Conservation (phyloP, 2,888 invertebrate genomes). For the Agonopterix heracliana region DNA sequence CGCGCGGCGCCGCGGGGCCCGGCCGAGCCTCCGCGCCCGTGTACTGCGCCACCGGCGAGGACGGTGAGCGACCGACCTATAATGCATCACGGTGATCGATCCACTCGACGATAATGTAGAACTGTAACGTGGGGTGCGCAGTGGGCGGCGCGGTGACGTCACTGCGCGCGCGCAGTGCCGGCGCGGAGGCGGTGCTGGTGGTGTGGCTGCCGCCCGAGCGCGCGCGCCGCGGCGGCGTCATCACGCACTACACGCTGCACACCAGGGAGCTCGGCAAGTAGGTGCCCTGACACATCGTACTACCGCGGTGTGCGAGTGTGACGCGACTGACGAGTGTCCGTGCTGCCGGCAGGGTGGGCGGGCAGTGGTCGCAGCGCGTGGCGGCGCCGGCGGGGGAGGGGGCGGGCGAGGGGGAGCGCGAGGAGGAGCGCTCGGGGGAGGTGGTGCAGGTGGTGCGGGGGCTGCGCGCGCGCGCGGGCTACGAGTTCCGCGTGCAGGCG, state of each 20-base stretch:
- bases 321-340: neutral
- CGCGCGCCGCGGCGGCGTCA: constrained; percentile 78
- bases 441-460: constrained; percentile 79
- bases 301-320: neutral
- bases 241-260: constrained; percentile 83
- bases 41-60: constrained; percentile 78
- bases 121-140: too few species aligned
- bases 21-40: constrained; percentile 83
- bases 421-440: constrained; percentile 31
- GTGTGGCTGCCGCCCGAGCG: constrained; percentile 77
- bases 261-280: constrained; percentile 80
- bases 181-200: constrained; percentile 79
- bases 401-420: constrained; percentile 6
- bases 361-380: constrained; percentile 57
- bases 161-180: constrained; percentile 65
- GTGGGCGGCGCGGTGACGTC: neutral
- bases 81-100: neutral
- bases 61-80: neutral
- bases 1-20: constrained; percentile 90
- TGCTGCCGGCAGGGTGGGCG: constrained; percentile 32
- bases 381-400: constrained; percentile 21
- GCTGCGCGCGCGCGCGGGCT: constrained; percentile 81
- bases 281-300: constrained; percentile 14
- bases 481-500: constrained; percentile 90
- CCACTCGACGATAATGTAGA: neutral